A percentile compares a stretch with the other conserved stretches of the same genome.
phyloP scores from a whole-genome alignment of 1,140 invertebrate species.

The Matsumurasca onukii region DNA sequence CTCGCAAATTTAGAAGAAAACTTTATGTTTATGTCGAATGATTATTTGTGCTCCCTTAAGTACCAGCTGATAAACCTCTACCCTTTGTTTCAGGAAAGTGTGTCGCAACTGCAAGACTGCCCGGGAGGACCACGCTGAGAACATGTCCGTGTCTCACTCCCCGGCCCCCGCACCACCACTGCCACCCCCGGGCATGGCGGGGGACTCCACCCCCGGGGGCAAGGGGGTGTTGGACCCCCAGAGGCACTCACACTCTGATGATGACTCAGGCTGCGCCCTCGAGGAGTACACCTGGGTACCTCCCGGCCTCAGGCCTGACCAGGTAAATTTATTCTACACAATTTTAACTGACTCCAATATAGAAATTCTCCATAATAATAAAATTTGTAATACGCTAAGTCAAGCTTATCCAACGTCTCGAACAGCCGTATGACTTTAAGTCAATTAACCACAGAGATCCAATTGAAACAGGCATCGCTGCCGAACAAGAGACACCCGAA shows the following conservation, averaged over 20 bases:
- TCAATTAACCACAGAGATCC: no score
- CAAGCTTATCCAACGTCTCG: no score
- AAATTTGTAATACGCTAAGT: no score
- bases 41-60: no score
- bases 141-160: conserved; percentile 38
- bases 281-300: conserved; percentile 99
- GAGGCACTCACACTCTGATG: conserved; percentile 90
- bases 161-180: conserved; percentile 28
- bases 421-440: no score
- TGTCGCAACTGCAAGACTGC: conserved; percentile 71
- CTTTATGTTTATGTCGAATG: no score
- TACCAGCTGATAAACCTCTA: no score
- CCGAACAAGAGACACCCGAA: no score
- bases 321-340: conserved; percentile 76
- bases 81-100: conserved; percentile 68
- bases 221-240: conserved; percentile 61
- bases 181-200: conserved; percentile 25
- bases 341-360: neutral
- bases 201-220: conserved; percentile 45
- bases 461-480: no score
- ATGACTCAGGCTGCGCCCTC: conserved; percentile 94
- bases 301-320: conserved; percentile 90
- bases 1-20: no score
- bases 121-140: conserved; percentile 58
- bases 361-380: neutral